Evolutionary conservation across 2,113 vertebrate genomes (phyloP).

Genomic region (Coptodon rendalli): DNA sequence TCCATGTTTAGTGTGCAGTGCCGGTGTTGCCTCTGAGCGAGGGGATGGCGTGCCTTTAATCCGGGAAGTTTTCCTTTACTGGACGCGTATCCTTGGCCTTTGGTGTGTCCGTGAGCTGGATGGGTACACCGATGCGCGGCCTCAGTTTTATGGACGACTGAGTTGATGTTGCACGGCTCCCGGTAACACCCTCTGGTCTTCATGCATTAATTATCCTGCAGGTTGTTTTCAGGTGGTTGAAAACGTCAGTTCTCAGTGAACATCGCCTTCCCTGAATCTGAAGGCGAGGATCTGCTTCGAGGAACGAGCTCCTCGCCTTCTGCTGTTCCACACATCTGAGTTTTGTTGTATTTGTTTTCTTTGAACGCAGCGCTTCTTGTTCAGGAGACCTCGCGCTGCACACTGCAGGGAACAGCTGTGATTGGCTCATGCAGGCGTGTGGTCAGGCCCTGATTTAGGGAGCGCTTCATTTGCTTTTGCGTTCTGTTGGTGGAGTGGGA

Average conservation of each 20-base stretch:
- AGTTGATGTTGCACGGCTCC: not conserved
- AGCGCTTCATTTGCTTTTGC: not conserved
- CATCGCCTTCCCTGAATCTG: no score
- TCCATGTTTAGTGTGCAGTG: not conserved
- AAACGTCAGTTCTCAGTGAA: not conserved
- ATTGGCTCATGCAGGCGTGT: not conserved
- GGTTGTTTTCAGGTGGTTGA: no score
- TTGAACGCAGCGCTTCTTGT: not conserved
- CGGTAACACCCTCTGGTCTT: accelerated
- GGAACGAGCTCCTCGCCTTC: not conserved
- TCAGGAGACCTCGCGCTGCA: not conserved
- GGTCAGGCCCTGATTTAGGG: accelerated
- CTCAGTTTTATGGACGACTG: not conserved
- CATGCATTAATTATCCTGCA: not conserved
- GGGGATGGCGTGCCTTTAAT: not conserved
- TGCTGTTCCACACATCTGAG: not conserved
- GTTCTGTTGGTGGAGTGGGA: not conserved
- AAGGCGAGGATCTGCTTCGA: no score
- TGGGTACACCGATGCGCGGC: not conserved
- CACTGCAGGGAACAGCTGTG: not conserved
- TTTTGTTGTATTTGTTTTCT: not conserved
- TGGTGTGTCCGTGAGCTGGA: not conserved
- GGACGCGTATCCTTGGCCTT: not conserved
- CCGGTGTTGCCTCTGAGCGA: not conserved
- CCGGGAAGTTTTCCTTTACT: not conserved